Evolutionary conservation across 2,797 vertebrate genomes (phyloP).

Genomic region (Lindbergichthys nudifrons): DNA sequence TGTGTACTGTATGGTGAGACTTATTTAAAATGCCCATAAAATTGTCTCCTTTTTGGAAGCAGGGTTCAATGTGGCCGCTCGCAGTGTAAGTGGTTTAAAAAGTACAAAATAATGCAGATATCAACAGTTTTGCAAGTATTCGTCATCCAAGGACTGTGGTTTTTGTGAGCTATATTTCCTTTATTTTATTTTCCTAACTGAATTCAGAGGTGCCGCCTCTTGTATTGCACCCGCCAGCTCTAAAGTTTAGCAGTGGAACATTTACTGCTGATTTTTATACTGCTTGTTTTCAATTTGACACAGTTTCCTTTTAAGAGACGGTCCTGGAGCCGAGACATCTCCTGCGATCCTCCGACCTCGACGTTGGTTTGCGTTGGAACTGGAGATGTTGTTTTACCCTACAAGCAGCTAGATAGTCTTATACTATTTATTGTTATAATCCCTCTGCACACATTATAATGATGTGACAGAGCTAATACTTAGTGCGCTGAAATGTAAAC

Average conservation of each 20-base stretch:
- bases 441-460: slow-evolving; percentile 75
- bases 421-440: slow-evolving; percentile 76
- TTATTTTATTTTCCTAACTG: slow-evolving; percentile 78
- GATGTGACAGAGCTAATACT: slow-evolving; percentile 69
- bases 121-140: slow-evolving; percentile 66
- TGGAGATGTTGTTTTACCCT: slow-evolving; percentile 69
- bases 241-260: slow-evolving; percentile 63
- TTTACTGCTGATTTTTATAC: slow-evolving; percentile 63
- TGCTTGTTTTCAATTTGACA: slow-evolving; percentile 74
- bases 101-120: slow-evolving; percentile 73
- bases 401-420: slow-evolving; percentile 57
- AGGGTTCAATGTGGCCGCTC: slow-evolving; percentile 46
- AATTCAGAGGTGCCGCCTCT: slow-evolving; percentile 49
- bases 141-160: slow-evolving; percentile 65
- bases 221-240: slow-evolving; percentile 46
- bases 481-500: slow-evolving; percentile 61
- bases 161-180: slow-evolving; percentile 70
- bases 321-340: slow-evolving; percentile 48
- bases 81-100: slow-evolving; percentile 59
- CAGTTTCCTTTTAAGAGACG: slow-evolving; percentile 63
- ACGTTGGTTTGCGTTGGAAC: slow-evolving; percentile 71
- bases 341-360: slow-evolving; percentile 38
- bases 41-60: slow-evolving; percentile 51
- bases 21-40: slow-evolving; percentile 74
- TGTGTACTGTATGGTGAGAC: slow-evolving; percentile 36